Evolutionary conservation across 2,113 vertebrate species (phyloP).

Genomic region (Motacilla tschutschensis): DNA sequence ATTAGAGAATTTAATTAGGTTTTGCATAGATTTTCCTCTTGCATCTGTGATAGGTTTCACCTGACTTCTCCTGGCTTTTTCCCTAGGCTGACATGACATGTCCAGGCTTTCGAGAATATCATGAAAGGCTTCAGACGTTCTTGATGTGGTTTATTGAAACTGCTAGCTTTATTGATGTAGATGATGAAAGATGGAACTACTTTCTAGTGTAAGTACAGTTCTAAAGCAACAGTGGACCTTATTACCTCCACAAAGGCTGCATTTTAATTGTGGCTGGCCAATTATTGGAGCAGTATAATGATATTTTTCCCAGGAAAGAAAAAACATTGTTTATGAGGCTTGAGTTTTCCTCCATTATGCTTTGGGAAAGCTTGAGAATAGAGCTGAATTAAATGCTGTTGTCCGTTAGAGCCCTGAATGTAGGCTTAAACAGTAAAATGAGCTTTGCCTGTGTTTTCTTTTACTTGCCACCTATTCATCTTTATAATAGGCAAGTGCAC

Average conservation of each 20-base stretch:
- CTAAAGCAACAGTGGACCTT: conserved; percentile 86
- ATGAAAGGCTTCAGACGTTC: conserved; percentile 96
- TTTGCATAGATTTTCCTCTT: conserved; percentile 38
- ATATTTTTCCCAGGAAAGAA: conserved; percentile 92
- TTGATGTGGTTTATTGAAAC: conserved; percentile 99
- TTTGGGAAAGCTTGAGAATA: conserved; percentile 87
- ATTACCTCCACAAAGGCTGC: conserved; percentile 80
- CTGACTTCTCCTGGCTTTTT: conserved; percentile 81
- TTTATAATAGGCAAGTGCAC: conserved; percentile 98
- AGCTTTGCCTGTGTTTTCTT: conserved; percentile 99
- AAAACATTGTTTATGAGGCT: conserved; percentile 95
- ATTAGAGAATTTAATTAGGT: conserved; percentile 44
- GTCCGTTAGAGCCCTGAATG: conserved; percentile 97
- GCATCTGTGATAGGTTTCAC: conserved; percentile 73
- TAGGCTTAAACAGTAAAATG: conserved; percentile 99
- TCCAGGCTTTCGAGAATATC: conserved; percentile 95
- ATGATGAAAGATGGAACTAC: conserved; percentile 98
- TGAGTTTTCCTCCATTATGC: conserved; percentile 94
- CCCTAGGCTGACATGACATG: conserved; percentile 90
- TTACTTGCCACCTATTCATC: conserved; percentile 98
- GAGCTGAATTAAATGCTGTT: conserved; percentile 98
- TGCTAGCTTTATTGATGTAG: conserved; percentile 96
- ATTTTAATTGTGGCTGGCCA: conserved; percentile 92
- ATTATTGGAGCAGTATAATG: conserved; percentile 96
- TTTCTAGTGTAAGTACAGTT: conserved; percentile 97